Conservation (phyloP, 2,888 invertebrate genomes). For the Heliconius erato region DNA sequence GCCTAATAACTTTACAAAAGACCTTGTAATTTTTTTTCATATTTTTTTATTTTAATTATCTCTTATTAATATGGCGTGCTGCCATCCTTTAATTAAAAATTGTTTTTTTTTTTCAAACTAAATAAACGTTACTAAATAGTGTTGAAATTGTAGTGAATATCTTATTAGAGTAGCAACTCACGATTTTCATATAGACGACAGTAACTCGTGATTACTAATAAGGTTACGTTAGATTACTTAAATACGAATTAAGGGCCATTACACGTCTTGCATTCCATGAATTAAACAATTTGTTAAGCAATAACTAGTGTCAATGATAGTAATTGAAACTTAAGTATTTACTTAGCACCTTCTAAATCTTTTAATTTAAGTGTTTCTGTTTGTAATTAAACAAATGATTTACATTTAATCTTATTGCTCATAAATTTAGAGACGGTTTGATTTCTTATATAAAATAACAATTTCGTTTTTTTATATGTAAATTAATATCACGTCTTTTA, state of each 20-base stretch:
- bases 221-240: conserved; percentile 48
- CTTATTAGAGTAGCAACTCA: conserved; percentile 44
- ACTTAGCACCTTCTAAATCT: neutral
- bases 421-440: neutral
- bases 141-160: conserved; percentile 42
- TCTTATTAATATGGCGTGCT: neutral
- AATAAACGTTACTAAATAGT: neutral
- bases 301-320: conserved; percentile 8
- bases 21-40: neutral
- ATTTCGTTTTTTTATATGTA: too few relatives aligned
- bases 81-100: too few relatives aligned
- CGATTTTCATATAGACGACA: conserved; percentile 48
- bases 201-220: conserved; percentile 49
- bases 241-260: conserved; percentile 44
- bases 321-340: conserved; percentile 36
- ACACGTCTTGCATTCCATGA: conserved; percentile 46
- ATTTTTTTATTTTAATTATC: too few relatives aligned
- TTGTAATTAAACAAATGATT: neutral
- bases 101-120: neutral
- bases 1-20: neutral
- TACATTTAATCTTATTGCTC: neutral
- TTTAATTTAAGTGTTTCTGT: neutral
- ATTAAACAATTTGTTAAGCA: conserved; percentile 44
- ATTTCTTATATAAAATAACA: neutral
- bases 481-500: too few relatives aligned